Base-by-base conservation (phyloP, 2,888 invertebrate genomes). In the Leptopilina myrica region DNA sequence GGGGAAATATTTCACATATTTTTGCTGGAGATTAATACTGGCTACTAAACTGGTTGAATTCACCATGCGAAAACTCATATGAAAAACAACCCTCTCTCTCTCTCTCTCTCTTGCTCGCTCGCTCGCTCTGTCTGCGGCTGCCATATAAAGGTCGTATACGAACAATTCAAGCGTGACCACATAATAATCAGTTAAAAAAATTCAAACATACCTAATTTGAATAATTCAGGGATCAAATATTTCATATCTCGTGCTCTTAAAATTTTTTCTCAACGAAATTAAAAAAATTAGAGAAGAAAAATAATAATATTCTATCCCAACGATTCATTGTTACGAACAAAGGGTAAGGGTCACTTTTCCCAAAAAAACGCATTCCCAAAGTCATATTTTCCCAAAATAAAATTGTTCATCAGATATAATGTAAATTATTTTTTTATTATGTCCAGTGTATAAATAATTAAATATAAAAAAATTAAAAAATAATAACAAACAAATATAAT, bases 1-100 rank as follows among this genome's bases (percentile, higher is more conserved):
- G 67, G 78, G 69, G 81, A 81, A 86, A 87, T 87, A 87, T 87
- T 86, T 86, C 87, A 84, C 82, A 85, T 87, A 87, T 87, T 87
- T 87, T 87, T 87, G 84, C 85, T 83, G 79, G 83, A 87, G 56
- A 87, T 86, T 87, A 87, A 86, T 85, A 84, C 85, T 83, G 84
- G 7, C 15, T 64, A 56, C 76, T 66, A 46, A 56, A 40, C 43
- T 76, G 20, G 40, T 49, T 53, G 77, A 40, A 15, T 64, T 73
- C 14, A 33, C 69, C 62, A 59, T 53, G 81, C 84, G 85, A 86
- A 86, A 87, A 86, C 83, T 87, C 85, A 83, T 82, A 83, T 85
- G 85, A 85, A 85, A 87, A 87, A 87, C 83, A 84, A 82, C 85
- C 83, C 75, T 67, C 67, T 62, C 26, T 64, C 43, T 64, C 53